Base-by-base conservation (phyloP, 2,888 invertebrate species). In the Apodemia duryi region DNA sequence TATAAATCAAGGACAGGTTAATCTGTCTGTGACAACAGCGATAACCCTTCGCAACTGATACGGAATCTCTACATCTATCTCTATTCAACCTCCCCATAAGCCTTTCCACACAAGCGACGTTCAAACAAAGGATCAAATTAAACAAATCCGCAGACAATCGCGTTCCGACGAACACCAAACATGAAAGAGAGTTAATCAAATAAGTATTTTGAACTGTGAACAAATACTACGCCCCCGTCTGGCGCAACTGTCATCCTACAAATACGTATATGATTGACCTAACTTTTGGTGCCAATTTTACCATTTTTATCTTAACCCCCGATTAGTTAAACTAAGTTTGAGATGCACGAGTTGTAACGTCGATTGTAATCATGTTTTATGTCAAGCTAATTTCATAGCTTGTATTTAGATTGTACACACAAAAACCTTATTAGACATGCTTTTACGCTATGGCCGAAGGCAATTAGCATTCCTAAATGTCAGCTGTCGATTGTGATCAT, bases 101-200 rank as follows among this genome's bases (percentile, higher is more conserved):
- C 88, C 84, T 84, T 85, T 88, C 82, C 87, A 88, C 88, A 85
- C 85, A 84, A 85, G 80, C 82, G 84, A 73, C 72, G 76, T 76
- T 86, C 90, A 89, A 90, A 91, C 91, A 91, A 91, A 88, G 88
- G 88, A 82, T 82, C 85, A 84, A 91, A 88, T 91, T 89, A 88
- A 88, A 89, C 89, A 88, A 89, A 90, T 90, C 87, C 85, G 82
- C 82, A 79, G 83, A 87, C 87, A 88, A 88, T 86, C 86, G 84
- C 81, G 83, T 83, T 83, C 83, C 84, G 76, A 78, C 78, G 80
- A 75, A 79, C 77, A 77, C 73, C 75, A 81, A 43, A 87, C 88
- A 91, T 91, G 88, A 91, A 91, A 91, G 91, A 85, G 88, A 88
- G 86, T 85, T 88, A 86, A 91, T 91, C 91, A 90, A 90, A 90